Evolutionary conservation across 2,888 invertebrate species (phyloP), one percentile per base, ranked within the genome.

Genomic region (Mimas tiliae): DNA sequence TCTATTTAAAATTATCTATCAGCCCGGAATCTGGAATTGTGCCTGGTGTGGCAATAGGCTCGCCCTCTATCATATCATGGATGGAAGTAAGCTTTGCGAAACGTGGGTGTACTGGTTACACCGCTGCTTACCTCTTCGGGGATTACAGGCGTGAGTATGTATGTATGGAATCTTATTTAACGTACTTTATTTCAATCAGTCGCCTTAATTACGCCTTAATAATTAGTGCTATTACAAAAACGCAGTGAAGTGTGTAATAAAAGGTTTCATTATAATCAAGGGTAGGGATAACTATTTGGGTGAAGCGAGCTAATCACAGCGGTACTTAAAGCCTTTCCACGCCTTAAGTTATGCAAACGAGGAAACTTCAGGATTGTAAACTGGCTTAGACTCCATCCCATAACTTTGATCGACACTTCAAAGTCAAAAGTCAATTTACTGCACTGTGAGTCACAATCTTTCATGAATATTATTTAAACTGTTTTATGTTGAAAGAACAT

Each of bases 311-410:
- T 89, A 87, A 87, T 89, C 88, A 88, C 86, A 83, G 78, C 76
- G 76, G 78, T 81, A 81, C 84, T 86, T 81, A 79, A 85, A 86
- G 87, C 88, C 86, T 87, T 88, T 85, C 82, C 81, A 80, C 82
- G 84, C 83, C 86, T 81, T 85, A 85, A 89, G 86, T 88, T 83
- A 91, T 90, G 88, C 87, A 90, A 90, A 92, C 88, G 88, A 90
- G 86, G 80, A 88, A 90, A 90, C 86, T 91, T 90, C 76, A 81
- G 79, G 84, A 85, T 86, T 84, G 82, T 86, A 86, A 88, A 89
- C 85, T 83, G 81, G 81, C 82, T 83, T 82, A 82, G 83, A 84
- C 85, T 87, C 80, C 83, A 84, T 86, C 85, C 84, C 81, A 82
- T 84, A 85, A 89, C 88, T 89, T 90, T 87, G 87, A 90, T 87